Evolutionary conservation across 1,140 invertebrate species (phyloP).

Genomic region (Hetaerina americana): DNA sequence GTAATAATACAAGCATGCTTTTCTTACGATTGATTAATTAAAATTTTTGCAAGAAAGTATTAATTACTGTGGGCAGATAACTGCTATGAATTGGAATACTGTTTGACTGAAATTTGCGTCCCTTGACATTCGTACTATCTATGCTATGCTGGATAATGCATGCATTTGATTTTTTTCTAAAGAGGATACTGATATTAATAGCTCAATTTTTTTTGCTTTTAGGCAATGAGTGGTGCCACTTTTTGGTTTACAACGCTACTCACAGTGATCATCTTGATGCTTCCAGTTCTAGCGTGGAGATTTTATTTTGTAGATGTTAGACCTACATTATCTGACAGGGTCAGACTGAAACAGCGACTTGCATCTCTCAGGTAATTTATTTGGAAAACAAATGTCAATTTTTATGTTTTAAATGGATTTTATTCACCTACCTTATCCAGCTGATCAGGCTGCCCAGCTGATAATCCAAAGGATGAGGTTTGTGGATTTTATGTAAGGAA

Average conservation of each 20-base stretch:
- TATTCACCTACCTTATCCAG: too few species aligned
- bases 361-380: conserved; percentile 38
- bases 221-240: conserved; percentile 73
- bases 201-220: conserved; percentile 14
- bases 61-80: too few species aligned
- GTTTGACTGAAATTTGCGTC: background rate
- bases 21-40: too few species aligned
- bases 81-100: background rate
- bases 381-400: too few species aligned
- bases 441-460: too few species aligned
- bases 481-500: too few species aligned
- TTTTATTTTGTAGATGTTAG: conserved; percentile 81
- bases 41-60: too few species aligned
- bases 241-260: conserved; percentile 94
- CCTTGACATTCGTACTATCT: background rate
- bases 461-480: too few species aligned
- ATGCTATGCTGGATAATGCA: background rate
- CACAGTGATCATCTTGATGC: conserved; percentile 70
- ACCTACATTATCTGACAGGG: conserved; percentile 83
- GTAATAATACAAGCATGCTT: too few species aligned
- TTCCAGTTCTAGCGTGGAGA: conserved; percentile 88
- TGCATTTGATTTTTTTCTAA: background rate
- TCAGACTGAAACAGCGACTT: conserved; percentile 68
- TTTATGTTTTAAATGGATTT: too few species aligned
- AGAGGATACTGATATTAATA: background rate